Percentiles rank a stretch among this genome's conserved stretches.
These are phyloP conservation scores for Chroicocephalus ridibundus DNA, from an alignment of 2,113 vertebrate genomes.

Conservation along the genomic window DNA sequence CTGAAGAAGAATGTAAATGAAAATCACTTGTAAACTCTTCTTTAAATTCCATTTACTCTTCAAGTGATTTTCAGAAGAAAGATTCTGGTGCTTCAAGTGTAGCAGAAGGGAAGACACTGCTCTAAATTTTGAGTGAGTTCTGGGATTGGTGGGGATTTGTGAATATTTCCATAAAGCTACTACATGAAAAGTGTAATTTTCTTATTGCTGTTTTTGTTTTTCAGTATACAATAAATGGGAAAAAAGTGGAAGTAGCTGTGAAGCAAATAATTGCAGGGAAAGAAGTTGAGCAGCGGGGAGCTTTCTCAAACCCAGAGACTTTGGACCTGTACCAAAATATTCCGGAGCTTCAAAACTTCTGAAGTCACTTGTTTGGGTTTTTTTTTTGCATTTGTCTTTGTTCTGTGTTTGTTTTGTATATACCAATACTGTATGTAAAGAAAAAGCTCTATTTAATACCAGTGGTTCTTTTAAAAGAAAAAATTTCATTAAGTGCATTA, in stretches of 20 bases:
- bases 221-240: constrained; percentile 95
- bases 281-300: constrained; percentile 83
- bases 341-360: constrained; percentile 91
- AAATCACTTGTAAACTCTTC: background rate
- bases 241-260: constrained; percentile 97
- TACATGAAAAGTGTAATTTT: background rate
- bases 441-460: constrained; percentile 34
- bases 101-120: background rate
- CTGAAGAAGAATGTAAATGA: background rate
- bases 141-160: background rate
- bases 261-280: constrained; percentile 91
- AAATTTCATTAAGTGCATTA: constrained; percentile 21
- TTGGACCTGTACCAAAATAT: constrained; percentile 92
- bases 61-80: background rate
- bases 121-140: background rate
- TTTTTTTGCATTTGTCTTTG: background rate
- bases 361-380: background rate
- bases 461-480: constrained; percentile 5
- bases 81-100: background rate
- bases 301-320: constrained; percentile 92
- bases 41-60: background rate
- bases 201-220: background rate
- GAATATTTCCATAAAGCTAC: background rate
- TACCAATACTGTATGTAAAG: constrained; percentile 31
- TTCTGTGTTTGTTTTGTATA: constrained; percentile 13